Evolutionary conservation across 2,113 vertebrate genomes (phyloP), one percentile per base, ranked within the genome.

Genomic region (Triplophysa rosa): DNA sequence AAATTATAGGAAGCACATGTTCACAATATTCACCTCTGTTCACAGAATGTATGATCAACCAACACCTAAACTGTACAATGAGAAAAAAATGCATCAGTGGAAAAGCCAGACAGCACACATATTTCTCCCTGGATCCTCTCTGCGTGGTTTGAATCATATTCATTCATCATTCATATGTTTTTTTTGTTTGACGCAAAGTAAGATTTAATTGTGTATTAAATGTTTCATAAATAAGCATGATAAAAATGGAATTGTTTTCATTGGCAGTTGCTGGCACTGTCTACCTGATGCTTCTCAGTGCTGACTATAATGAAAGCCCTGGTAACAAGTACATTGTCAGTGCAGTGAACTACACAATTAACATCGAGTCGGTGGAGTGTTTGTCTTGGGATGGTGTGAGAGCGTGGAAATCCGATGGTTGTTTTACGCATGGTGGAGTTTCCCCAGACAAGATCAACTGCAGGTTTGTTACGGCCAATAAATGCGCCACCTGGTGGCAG

Each of bases 31-130:
- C 3, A 24, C 8, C 5, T 64, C 40, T 71, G 21, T 54, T 80
- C 19, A 68, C 80, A 95, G 94, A 68, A 93, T 92, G 86, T 91
- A 91, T 58, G 86, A 93, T 78, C 93, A 82, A 49, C 94, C 95
- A 8, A 93, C 92, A 54, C 91, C 93, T 21, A 88, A 87, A 54
- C 76, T 87, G 40, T 92, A 93, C 70, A 92, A 93, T 9, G 45
- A 93, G 78, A 87, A 79, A 3, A 88, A 82, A 61, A 82, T 89
- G 63, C 84, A 91, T 64, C 37, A 19, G n/a, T 94, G 92, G 93
- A 86, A 89, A 65, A 74, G 79, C 73, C 78, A 85, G 52, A 77
- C 21, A 2, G 76, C 82, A 0, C 87, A 85, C 4, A 67, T 95
- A 29, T 92, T 90, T 67, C 58, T 94, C 37, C 91, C 92, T 1